Conservation (phyloP, 2,113 vertebrate genomes). For the Malurus elegans region DNA sequence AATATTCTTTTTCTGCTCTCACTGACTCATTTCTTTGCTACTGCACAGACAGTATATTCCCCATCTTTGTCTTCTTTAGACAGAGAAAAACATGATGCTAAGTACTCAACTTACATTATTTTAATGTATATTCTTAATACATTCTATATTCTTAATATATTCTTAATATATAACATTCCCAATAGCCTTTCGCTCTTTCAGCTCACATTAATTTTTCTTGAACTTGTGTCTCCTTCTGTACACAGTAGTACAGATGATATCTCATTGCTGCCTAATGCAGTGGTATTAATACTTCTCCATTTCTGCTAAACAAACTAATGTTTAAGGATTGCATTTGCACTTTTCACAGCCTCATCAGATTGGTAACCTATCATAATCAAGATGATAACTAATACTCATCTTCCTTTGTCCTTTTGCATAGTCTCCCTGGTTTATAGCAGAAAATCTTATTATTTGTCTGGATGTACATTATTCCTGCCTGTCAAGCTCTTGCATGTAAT, state of each 20-base stretch:
- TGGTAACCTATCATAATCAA: background rate
- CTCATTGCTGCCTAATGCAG: background rate
- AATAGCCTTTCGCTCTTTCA: background rate
- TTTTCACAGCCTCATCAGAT: constrained; percentile 6
- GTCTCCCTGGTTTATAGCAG: background rate
- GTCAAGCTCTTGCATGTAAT: background rate
- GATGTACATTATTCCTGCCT: background rate
- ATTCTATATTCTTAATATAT: background rate
- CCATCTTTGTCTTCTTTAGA: background rate
- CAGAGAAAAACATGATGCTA: background rate
- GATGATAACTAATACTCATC: background rate
- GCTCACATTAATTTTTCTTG: background rate
- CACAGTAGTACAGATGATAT: background rate
- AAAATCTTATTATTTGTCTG: background rate
- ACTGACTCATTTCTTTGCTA: background rate
- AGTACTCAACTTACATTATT: background rate
- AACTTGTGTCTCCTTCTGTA: background rate
- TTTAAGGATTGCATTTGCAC: background rate
- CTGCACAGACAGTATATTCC: background rate
- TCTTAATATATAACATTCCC: background rate
- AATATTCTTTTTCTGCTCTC: background rate
- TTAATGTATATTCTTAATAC: background rate
- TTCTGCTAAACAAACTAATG: background rate
- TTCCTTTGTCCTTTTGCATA: background rate
- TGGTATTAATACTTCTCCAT: constrained; percentile 22